A percentile compares a stretch with the other conserved stretches of the same genome.
Evolutionary conservation across 1,140 invertebrate genomes (phyloP).

Genomic region (Psilanteris sp.): DNA sequence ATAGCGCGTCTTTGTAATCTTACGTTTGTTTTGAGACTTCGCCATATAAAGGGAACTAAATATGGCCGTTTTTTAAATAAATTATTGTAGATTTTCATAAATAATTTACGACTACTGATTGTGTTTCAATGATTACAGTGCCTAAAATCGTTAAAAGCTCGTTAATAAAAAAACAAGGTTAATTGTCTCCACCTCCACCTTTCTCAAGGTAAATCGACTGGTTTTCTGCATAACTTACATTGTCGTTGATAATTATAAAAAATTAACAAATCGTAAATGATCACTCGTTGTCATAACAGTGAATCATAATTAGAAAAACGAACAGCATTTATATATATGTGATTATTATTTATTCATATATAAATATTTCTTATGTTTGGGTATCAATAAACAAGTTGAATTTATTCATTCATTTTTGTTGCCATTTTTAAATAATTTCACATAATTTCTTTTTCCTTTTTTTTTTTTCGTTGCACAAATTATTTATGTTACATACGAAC

Average conservation of each 20-base stretch:
- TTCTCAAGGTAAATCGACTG: conserved; percentile 33
- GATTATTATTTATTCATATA: not conserved
- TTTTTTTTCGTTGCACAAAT: too few species aligned
- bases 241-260: conserved; percentile 16
- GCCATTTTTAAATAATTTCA: too few species aligned
- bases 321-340: conserved; percentile 1
- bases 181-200: conserved; percentile 37
- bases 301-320: conserved; percentile 13
- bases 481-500: too few species aligned
- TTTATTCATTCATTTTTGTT: too few species aligned
- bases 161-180: conserved; percentile 34
- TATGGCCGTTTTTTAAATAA: too few species aligned
- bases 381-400: not conserved
- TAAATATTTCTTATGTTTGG: not conserved
- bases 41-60: too few species aligned
- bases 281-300: conserved; percentile 1
- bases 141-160: conserved; percentile 33
- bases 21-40: too few species aligned
- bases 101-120: conserved; percentile 3
- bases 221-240: conserved; percentile 38
- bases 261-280: conserved; percentile 18
- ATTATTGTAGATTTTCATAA: conserved; percentile 7
- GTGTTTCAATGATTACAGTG: conserved; percentile 1
- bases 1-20: too few species aligned
- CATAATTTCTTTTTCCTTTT: too few species aligned